Conservation (phyloP, 1,140 invertebrate genomes). For the Agraylea sexmaculata region DNA sequence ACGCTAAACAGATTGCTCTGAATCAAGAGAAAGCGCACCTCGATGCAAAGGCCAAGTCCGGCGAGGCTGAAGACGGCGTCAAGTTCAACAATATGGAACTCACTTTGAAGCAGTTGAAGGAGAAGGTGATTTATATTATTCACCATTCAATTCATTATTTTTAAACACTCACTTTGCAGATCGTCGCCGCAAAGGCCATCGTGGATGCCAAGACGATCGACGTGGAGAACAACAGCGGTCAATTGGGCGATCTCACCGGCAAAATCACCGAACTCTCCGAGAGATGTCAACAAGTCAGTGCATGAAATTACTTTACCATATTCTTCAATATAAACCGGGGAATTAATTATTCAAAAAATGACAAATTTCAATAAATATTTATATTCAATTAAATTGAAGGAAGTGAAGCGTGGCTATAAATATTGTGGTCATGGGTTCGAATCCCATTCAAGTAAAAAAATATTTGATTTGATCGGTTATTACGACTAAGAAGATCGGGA, state of each 20-base stretch:
- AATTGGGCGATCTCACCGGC: conserved; percentile 57
- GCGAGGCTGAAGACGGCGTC: conserved; percentile 48
- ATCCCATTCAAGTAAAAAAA: too few species aligned
- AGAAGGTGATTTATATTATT: conserved; percentile 44
- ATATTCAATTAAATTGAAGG: too few species aligned
- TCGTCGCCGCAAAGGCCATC: conserved; percentile 48
- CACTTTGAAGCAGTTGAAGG: conserved; percentile 72
- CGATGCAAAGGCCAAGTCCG: conserved; percentile 52
- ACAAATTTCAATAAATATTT: too few species aligned
- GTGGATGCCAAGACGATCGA: conserved; percentile 68
- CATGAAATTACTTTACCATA: too few species aligned
- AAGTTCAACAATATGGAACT: conserved; percentile 74
- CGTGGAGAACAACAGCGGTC: conserved; percentile 70
- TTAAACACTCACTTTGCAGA: conserved; percentile 31
- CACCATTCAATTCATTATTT: too few species aligned
- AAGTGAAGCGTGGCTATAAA: too few species aligned
- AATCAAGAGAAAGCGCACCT: conserved; percentile 76
- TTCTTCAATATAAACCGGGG: too few species aligned
- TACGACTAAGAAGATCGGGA: too few species aligned
- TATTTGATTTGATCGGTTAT: too few species aligned
- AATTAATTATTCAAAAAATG: too few species aligned
- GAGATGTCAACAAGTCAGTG: conserved; percentile 34
- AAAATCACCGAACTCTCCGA: conserved; percentile 43
- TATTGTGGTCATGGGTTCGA: too few species aligned
- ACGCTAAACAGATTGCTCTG: conserved; percentile 61